Base-by-base conservation (phyloP, 2,113 vertebrate species). In the Rhagologus leucostigma region DNA sequence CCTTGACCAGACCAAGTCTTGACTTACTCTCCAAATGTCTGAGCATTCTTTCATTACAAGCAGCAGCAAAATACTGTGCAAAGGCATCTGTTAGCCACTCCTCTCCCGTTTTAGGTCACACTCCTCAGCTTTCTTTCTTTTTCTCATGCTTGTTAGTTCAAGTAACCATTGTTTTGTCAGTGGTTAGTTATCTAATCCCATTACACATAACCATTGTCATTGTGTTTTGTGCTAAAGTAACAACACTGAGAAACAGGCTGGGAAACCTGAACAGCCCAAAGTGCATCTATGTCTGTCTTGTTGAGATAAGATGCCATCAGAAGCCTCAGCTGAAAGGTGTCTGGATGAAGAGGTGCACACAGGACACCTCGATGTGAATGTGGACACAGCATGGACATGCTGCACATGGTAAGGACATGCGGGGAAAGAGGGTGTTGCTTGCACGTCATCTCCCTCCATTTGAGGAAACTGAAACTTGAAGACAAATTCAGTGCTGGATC, bases 351-450 rank as follows among this genome's bases (percentile, higher is more conserved):
- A 63, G 18, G 8, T 47, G 21, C 7, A 30, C 50, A 23, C 2
- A n/a, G 39, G 27, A 59, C 13, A 19, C 0, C 1, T 2, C 47
- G 53, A 33, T 41, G 29, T 26, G 27, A 17, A 41, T 0, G 1
- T 14, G 33, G 56, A 35, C 33, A 41, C 11, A 62, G 53, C 33
- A 35, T 4, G 23, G 62, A 32, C 10, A 53, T 16, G 20, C 1
- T 1, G 11, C 30, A 49, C 14, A 20, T 24, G 33, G n/a, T 2
- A n/a, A 60, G 18, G 49, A 60, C 22, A 8, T 3, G 16, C 16
- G 16, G 42, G 19, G 6, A 67, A 19, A 0, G 0, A 59, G 50
- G 18, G 29, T 57, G 24, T 18, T 74, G 7, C 69, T 62, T 57
- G 33, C 22, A 68, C 1, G 0, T 59, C 19, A 2, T 37, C 17